A percentile compares a stretch with the other conserved stretches of the same genome.
Conservation (phyloP, 2,113 vertebrate species). For the Megaceryle torquata region DNA sequence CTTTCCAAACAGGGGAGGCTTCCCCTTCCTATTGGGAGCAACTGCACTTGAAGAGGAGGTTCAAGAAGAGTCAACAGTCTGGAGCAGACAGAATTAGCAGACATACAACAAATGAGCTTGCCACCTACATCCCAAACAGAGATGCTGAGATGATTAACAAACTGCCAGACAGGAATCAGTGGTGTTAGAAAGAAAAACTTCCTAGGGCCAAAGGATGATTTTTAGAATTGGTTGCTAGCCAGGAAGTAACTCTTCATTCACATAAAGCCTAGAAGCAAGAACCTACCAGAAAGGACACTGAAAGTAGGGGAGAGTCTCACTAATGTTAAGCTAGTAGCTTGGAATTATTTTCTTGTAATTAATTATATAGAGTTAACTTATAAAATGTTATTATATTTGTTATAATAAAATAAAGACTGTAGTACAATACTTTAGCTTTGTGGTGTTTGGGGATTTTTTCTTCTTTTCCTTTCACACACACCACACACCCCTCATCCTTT, state of each 20-base stretch:
- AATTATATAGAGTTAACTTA: neutral
- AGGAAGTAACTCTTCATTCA: neutral
- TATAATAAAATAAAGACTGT: neutral
- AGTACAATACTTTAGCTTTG: rapidly evolving
- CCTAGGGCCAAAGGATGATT: neutral
- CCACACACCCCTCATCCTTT: no score
- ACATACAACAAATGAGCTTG: neutral
- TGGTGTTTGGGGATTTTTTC: neutral
- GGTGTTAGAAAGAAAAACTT: neutral
- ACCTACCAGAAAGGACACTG: neutral
- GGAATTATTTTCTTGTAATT: rapidly evolving
- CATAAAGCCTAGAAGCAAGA: neutral
- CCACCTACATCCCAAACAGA: neutral
- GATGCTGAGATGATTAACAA: neutral
- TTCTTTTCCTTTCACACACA: neutral
- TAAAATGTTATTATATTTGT: neutral
- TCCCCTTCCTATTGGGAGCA: neutral
- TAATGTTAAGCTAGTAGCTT: neutral
- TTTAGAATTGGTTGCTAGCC: neutral
- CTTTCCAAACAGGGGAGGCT: neutral
- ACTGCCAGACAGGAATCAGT: neutral
- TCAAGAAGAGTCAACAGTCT: neutral
- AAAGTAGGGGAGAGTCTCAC: neutral
- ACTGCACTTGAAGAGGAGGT: neutral
- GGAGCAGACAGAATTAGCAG: neutral